phyloP scores from a whole-genome alignment of 2,888 invertebrate genomes.

The Cosmia trapezina region DNA sequence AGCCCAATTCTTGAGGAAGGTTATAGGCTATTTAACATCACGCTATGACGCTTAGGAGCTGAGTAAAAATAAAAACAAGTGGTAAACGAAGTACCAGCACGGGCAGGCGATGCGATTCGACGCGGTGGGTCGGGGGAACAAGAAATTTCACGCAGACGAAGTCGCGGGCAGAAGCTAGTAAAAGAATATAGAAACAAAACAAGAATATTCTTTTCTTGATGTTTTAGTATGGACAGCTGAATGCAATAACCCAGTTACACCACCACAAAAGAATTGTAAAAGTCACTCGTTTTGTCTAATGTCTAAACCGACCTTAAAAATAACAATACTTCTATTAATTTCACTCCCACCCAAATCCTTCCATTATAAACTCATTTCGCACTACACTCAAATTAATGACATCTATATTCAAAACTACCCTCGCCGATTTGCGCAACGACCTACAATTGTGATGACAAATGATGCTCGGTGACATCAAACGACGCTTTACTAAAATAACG shows the following conservation, averaged over 20 bases:
- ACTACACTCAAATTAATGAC: constrained; percentile 18
- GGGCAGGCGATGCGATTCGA: too few relatives aligned
- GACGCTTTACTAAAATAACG: constrained; percentile 53
- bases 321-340: neutral
- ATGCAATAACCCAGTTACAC: too few relatives aligned
- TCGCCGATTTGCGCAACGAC: constrained; percentile 36
- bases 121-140: too few relatives aligned
- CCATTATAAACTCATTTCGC: constrained; percentile 1
- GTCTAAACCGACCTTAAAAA: neutral
- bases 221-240: too few relatives aligned
- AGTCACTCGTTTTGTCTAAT: neutral
- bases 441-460: constrained; percentile 32
- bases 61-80: too few relatives aligned
- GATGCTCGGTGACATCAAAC: constrained; percentile 38
- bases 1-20: too few relatives aligned
- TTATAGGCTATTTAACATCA: too few relatives aligned
- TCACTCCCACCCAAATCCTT: neutral
- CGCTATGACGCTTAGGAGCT: too few relatives aligned
- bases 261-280: neutral
- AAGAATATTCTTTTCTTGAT: neutral
- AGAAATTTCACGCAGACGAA: too few relatives aligned
- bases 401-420: constrained; percentile 30
- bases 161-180: too few relatives aligned
- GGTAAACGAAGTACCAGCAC: too few relatives aligned
- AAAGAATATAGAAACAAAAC: neutral